Base-by-base conservation (phyloP, 2,113 vertebrate species). In the Scolopax mira region DNA sequence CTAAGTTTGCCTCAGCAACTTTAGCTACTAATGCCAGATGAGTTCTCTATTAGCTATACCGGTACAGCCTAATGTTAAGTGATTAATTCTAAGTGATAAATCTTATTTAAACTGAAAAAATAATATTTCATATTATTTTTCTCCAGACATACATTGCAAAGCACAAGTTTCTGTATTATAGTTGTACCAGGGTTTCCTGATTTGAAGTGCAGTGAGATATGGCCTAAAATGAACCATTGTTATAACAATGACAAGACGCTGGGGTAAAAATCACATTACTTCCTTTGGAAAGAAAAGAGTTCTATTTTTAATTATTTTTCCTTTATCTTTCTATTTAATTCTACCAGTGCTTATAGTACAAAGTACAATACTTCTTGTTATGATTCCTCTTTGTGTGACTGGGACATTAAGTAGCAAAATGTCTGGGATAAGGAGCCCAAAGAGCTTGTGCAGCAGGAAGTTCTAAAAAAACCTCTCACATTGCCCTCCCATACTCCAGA, bases 231-330 rank as follows among this genome's bases (percentile, higher is more conserved):
- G 86, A 92, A 60, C 73, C 73, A 85, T 94, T 92, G 89, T 87
- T 94, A 18, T 9, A 85, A 51, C 33, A 87, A 42, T 23, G 79
- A 48, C 61, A 87, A 80, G 70, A 11, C 8, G 5, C 65, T 46
- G 65, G 75, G 42, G 24, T 90, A 60, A 84, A 91, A 95, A 90
- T 55, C 7, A 7, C 17, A 67, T 92, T 83, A 92, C 88, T 94
- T 94, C 90, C 95, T 96, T 78, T 41, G 64, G 65, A 83, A 93
- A 92, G 83, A 79, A 93, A 16, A 62, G 27, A 51, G 24, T 61
- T 58, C 88, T 97, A 90, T 86, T 94, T 96, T 94, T 64, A 89
- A 54, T 67, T 79, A 13, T 89, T 93, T 93, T 55, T 23, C 88
- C 89, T 78, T 92, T 72, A 81, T 92, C 77, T 94, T 92, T 79